Percentiles rank a stretch among this genome's conserved stretches.
Evolutionary conservation across 1,140 invertebrate species (phyloP).

Genomic region (Eupristina koningsbergeri): DNA sequence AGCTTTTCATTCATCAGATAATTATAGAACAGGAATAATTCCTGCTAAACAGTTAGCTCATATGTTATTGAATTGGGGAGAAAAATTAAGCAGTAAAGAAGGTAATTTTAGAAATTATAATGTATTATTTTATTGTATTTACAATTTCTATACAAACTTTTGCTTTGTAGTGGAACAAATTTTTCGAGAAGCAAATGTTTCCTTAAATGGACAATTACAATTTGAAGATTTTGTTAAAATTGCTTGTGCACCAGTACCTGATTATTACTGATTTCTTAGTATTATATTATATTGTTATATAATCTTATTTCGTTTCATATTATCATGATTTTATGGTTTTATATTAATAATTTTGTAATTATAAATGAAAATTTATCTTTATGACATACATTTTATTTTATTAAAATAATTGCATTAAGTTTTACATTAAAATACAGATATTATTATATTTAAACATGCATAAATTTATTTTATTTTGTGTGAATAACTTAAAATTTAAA

Average conservation of each 20-base stretch:
- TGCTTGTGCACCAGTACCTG: constrained; percentile 92
- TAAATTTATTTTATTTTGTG: no score
- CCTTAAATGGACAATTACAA: constrained; percentile 84
- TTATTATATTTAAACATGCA: no score
- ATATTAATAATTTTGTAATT: no score
- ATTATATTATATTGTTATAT: neutral
- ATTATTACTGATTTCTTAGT: constrained; percentile 84
- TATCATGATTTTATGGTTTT: no score
- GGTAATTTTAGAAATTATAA: constrained; percentile 73
- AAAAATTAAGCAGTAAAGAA: constrained; percentile 91
- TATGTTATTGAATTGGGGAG: constrained; percentile 92
- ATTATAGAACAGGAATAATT: constrained; percentile 82
- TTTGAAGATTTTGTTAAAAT: constrained; percentile 96
- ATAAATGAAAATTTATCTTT: no score
- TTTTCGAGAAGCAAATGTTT: constrained; percentile 92
- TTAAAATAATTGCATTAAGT: no score
- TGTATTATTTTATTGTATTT: neutral
- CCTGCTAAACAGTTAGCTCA: constrained; percentile 88
- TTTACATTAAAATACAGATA: no score
- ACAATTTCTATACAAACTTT: constrained; percentile 43
- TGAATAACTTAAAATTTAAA: no score
- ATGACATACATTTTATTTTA: no score
- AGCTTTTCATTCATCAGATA: constrained; percentile 90
- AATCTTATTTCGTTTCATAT: no score
- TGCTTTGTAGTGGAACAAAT: constrained; percentile 88